A percentile compares a stretch with the other conserved stretches of the same genome.
Conservation (phyloP, 2,888 invertebrate species). For the Abrostola tripartita region DNA sequence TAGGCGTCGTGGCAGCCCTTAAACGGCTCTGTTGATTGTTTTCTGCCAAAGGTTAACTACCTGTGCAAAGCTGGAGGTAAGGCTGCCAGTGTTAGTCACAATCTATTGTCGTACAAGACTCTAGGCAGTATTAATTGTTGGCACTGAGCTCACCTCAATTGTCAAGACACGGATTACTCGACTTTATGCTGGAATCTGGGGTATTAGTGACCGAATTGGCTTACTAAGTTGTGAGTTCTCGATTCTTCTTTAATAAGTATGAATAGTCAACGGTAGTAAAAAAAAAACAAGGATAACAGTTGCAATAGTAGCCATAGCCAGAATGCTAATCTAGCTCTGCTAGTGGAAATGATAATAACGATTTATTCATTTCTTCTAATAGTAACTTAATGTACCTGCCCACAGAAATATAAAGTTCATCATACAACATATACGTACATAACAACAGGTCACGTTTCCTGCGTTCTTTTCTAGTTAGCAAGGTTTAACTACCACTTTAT, state of each 20-base stretch:
- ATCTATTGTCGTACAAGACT: conserved; percentile 44
- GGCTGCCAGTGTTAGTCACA: conserved; percentile 35
- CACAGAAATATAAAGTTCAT: background rate
- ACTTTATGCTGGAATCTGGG: conserved; percentile 10
- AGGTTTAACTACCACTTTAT: background rate
- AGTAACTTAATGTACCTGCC: too few species aligned
- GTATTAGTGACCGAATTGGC: too few species aligned
- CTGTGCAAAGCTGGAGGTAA: conserved; percentile 43
- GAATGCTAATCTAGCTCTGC: too few species aligned
- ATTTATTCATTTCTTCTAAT: too few species aligned
- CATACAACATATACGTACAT: background rate
- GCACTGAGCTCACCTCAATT: conserved; percentile 21
- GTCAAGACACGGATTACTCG: conserved; percentile 19
- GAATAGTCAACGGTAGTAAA: too few species aligned
- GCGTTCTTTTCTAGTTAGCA: background rate
- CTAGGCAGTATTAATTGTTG: conserved; percentile 39
- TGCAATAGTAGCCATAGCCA: too few species aligned
- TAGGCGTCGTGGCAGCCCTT: conserved; percentile 72
- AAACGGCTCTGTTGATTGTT: conserved; percentile 71
- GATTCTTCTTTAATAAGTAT: too few species aligned
- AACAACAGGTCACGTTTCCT: background rate
- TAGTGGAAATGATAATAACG: too few species aligned
- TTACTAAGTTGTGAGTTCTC: too few species aligned
- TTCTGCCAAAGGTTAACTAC: conserved; percentile 67
- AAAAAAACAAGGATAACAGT: too few species aligned